Base-by-base conservation (phyloP, 2,113 vertebrate species). In the Sturnira hondurensis region DNA sequence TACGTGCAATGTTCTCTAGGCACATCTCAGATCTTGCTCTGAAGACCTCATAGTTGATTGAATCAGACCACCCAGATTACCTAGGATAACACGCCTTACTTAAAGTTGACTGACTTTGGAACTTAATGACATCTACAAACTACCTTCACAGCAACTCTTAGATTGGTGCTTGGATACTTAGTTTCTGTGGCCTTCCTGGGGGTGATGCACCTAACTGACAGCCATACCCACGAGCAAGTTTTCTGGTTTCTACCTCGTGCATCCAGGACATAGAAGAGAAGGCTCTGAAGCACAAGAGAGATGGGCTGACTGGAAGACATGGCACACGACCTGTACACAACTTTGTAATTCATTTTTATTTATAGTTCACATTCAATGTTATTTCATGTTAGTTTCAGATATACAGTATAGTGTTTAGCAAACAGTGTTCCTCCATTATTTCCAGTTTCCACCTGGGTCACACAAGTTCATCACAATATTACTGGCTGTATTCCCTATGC, bases 41-140 rank as follows among this genome's bases (percentile, higher is more conserved):
- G 22, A 80, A 56, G 14, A 80, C 52, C 38, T 76, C 5, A 16
- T 17, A 28, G n/a, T 56, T 56, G 52, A 80, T 28, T 80, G 24
- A 56, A 26, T 80, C 14, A 58, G 36, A 52, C 6, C 31, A 56
- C 58, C 65, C 20, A 70, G 26, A 76, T 89, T 68, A 67, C 71
- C 36, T 85, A 84, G 54, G 13, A 36, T 54, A 74, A 41, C 67
- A 4, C n/a, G 10, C 7, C 19, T 97, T 56, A 77, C 13, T 82
- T 86, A 65, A 71, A 80, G 2, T 81, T 13, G 88, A 80, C 5
- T 33, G 33, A 89, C 45, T 43, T 6, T 47, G 14, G 20, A 85
- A 67, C 87, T 94, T 65, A 82, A 61, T 73, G 17, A 73, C 17
- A 36, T 50, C 26, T 71, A 26, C 50, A 86, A 73, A 92, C 47